phyloP scores from a whole-genome alignment of 2,888 invertebrate species.

The Drymonia ruficornis region DNA sequence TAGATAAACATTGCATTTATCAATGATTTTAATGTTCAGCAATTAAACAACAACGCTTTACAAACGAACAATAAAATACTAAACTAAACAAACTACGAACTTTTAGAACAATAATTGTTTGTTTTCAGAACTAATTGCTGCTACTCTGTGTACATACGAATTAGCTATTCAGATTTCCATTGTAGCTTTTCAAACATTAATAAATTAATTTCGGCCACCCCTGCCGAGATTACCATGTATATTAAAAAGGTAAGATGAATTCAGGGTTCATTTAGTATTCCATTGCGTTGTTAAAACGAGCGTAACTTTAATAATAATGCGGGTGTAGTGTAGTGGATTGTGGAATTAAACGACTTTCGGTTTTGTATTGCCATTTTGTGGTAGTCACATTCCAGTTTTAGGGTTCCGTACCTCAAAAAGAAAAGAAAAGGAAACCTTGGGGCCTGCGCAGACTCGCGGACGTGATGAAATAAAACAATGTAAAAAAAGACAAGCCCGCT shows the following conservation, averaged over 20 bases:
- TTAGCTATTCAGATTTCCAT: slow-evolving; percentile 8
- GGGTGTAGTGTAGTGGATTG: background rate
- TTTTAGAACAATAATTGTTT: slow-evolving; percentile 10
- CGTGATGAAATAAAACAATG: too few species aligned
- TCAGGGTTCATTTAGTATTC: slow-evolving; percentile 2
- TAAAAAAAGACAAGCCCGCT: too few species aligned
- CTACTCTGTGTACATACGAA: slow-evolving; percentile 6
- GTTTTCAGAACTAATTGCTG: slow-evolving; percentile 12
- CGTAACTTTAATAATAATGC: background rate
- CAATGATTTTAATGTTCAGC: background rate
- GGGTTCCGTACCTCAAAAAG: too few species aligned
- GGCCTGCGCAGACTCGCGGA: too few species aligned
- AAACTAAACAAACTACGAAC: slow-evolving; percentile 8
- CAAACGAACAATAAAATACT: slow-evolving; percentile 10
- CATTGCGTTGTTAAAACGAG: background rate
- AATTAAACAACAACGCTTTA: background rate
- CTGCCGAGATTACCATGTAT: slow-evolving; percentile 17
- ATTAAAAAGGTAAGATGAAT: slow-evolving; percentile 8
- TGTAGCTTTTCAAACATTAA: slow-evolving; percentile 12
- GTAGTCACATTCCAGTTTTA: background rate
- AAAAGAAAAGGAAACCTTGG: too few species aligned
- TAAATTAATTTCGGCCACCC: slow-evolving; percentile 17
- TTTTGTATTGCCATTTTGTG: background rate
- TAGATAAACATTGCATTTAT: background rate
- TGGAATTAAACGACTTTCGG: background rate